Evolutionary conservation across 2,888 invertebrate species (phyloP).

Genomic region (Sesamia inferens): DNA sequence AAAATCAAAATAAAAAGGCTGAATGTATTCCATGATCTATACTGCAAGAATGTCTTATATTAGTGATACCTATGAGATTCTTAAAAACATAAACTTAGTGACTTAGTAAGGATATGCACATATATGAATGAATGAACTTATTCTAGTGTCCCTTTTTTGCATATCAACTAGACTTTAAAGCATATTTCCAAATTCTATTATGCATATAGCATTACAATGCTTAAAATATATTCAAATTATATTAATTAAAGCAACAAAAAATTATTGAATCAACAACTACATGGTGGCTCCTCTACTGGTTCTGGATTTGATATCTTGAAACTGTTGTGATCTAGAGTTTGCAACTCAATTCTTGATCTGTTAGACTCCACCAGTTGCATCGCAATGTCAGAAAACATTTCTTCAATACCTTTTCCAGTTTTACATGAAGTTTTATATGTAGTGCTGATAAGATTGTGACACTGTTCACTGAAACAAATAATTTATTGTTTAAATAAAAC

Average conservation of each 20-base stretch:
- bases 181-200: conserved; percentile 32
- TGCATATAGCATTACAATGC: conserved; percentile 31
- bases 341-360: conserved; percentile 95
- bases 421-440: conserved; percentile 97
- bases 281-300: conserved; percentile 88
- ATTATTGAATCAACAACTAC: conserved; percentile 79
- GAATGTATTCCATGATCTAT: not conserved
- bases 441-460: conserved; percentile 96
- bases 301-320: conserved; percentile 93
- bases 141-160: conserved; percentile 14
- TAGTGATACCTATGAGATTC: conserved; percentile 40
- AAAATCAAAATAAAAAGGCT: no score
- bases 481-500: conserved; percentile 16
- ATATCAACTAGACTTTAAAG: conserved; percentile 34
- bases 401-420: conserved; percentile 95
- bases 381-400: conserved; percentile 98
- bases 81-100: conserved; percentile 33
- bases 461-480: conserved; percentile 93
- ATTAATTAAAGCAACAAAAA: conserved; percentile 49
- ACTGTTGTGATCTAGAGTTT: conserved; percentile 94
- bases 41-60: not conserved
- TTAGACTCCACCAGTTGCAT: conserved; percentile 94
- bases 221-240: conserved; percentile 37
- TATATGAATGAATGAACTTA: conserved; percentile 16
- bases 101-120: conserved; percentile 44